Conservation (phyloP, 2,113 vertebrate genomes). For the Laterallus jamaicensis region DNA sequence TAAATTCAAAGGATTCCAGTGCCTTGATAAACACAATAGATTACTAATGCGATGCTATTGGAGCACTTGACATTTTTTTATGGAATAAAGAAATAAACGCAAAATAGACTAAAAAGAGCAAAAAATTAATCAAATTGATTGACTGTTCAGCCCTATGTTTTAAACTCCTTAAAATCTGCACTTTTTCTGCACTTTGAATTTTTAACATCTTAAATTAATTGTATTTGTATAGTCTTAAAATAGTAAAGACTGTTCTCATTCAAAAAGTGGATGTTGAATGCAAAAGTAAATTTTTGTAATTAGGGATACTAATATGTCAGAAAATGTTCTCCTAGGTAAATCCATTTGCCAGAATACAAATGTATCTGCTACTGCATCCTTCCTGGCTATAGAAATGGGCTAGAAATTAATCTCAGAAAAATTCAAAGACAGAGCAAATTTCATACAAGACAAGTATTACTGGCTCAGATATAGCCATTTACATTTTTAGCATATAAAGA, state of each 20-base stretch:
- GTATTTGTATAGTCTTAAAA: not conserved
- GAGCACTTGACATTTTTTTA: not conserved
- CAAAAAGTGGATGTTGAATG: not conserved
- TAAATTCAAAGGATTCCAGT: not conserved
- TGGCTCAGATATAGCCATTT: not conserved
- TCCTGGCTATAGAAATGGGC: not conserved
- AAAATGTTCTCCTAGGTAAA: not conserved
- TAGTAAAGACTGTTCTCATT: not conserved
- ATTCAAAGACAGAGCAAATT: not conserved
- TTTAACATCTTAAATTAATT: not conserved
- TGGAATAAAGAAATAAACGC: not conserved
- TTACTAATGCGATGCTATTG: not conserved
- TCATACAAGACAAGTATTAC: not conserved
- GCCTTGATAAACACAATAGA: not conserved
- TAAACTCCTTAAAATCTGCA: not conserved
- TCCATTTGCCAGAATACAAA: not conserved
- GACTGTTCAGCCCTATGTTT: not conserved
- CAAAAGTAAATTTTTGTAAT: not conserved
- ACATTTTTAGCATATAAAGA: not conserved
- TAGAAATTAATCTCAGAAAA: not conserved
- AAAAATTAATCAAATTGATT: not conserved
- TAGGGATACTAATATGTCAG: not conserved
- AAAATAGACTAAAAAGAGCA: not conserved
- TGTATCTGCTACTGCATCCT: not conserved
- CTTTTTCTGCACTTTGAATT: not conserved